A percentile compares a stretch with the other conserved stretches of the same genome.
Conservation (phyloP, 1,140 invertebrate genomes). For the Lordiphosa clarofinis region DNA sequence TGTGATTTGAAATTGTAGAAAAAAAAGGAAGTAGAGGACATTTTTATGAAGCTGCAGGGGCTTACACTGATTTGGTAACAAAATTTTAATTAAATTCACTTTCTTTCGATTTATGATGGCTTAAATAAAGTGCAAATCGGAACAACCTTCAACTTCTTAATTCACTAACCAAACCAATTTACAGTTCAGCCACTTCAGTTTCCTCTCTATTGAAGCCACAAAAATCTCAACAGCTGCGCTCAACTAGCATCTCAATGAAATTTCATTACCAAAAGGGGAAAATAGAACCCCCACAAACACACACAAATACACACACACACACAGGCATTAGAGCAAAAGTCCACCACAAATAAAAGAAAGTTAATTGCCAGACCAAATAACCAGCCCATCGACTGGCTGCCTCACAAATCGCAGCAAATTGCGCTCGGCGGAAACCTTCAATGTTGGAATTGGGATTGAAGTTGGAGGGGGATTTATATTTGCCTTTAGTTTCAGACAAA, state of each 20-base stretch:
- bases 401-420: constrained; percentile 21
- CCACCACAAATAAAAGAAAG: constrained; percentile 63
- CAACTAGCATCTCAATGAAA: constrained; percentile 52
- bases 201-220: neutral
- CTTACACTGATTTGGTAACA: too few species aligned
- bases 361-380: constrained; percentile 57
- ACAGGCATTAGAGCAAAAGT: constrained; percentile 9
- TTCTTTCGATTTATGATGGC: too few species aligned
- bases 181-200: too few species aligned
- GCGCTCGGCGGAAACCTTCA: too few species aligned
- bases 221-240: constrained; percentile 56
- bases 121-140: too few species aligned
- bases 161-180: too few species aligned
- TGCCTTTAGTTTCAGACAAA: constrained; percentile 35
- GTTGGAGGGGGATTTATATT: constrained; percentile 35
- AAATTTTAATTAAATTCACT: too few species aligned
- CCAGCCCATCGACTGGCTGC: constrained; percentile 28
- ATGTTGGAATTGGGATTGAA: too few species aligned
- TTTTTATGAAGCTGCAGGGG: too few species aligned
- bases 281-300: neutral
- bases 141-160: constrained; percentile 3
- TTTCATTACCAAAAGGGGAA: constrained; percentile 30
- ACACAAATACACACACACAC: too few species aligned
- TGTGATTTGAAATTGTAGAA: too few species aligned
- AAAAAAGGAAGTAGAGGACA: too few species aligned